Evolutionary conservation across 2,888 invertebrate species (phyloP), one percentile per base, ranked within the genome.

Genomic region (Sinelater perroti): DNA sequence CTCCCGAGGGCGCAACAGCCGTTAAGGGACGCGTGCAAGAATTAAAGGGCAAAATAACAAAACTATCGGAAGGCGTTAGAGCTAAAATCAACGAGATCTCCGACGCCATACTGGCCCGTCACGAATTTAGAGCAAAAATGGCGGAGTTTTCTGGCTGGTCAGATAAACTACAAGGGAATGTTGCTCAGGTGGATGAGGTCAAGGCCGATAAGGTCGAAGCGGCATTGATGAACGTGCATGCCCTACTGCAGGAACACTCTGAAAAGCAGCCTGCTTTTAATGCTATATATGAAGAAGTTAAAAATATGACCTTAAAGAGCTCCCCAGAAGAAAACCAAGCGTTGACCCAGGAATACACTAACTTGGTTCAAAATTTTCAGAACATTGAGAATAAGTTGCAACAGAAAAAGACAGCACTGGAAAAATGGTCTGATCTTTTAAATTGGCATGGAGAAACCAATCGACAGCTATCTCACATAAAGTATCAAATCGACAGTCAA

Each of bases 371-470:
- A 35, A 87, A 89, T 69, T 95, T 92, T 70, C 89, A 92, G 77
- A 83, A 85, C 6, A 81, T 93, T 26, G 90, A 91, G 71, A 85
- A 85, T 28, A 86, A 87, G 65, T 82, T 94, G 64, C 83, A 86
- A 67, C 85, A 87, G 66, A 91, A 91, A 75, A 91, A 90, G 73
- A 81, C 81, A 0, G 83, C 87, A 2, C 75, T 94, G 17, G 89
- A 92, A 71, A 90, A 90, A 70, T 93, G 95, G 93, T 86, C 86
- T 0, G 92, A 93, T 68, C 82, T 95, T 17, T 77, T 92, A 5
- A 89, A 87, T 67, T 93, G 92, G 90, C 87, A 90, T 66, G 87
- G 88, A 47, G 92, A 93, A 63, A 87, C 89, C 1, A 86, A 86
- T 62, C 90, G 90, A 65, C 92, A 91, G 72, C 76, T 94, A 35